Evolutionary conservation across 2,797 vertebrate genomes (phyloP), one percentile per base, ranked within the genome.

Genomic region (Crocodylus rhombifer): DNA sequence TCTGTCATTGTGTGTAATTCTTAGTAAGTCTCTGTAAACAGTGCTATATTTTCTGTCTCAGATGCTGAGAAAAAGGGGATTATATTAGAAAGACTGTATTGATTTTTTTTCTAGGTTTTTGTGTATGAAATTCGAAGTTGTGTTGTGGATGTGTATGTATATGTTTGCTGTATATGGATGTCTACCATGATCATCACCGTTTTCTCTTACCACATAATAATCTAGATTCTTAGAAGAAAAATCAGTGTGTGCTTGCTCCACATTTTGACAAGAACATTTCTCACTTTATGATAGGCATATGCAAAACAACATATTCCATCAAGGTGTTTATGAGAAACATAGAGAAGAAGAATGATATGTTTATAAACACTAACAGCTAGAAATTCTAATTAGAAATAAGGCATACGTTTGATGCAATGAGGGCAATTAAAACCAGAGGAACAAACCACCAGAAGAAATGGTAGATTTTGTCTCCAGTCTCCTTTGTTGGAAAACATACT

Each of bases 221-320:
- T 55, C 8, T 30, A 65, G 28, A 77, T 85, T 89, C 86, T 88
- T 16, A 61, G n/a, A 92, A 88, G 8, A 75, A 77, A 42, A 42
- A 79, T 86, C 5, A 77, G 5, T 14, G 55, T 87, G 56, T 23
- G 76, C 77, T 88, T 85, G 15, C 17, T 69, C 26, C 7, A n/a
- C 65, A 62, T 87, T 90, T 86, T 92, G 28, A 92, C 51, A 92
- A 92, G 67, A 3, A 28, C 4, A 26, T 56, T 94, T 56, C 86
- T 82, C 21, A 86, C 89, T 88, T 91, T 42, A 73, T 10, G 82
- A 89, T 7, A 80, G 16, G 51, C 58, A 76, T 4, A 21, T 3
- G 30, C 58, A 69, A 81, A 83, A 6, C n/a, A 10, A 2, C 17
- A 30, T 17, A n/a, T 51, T 14, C 23, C 33, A 73, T 9, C 58